Evolutionary conservation across 53 echinoderm and acorn worm genomes (phyloP).

Genomic region (Antedon mediterranea): DNA sequence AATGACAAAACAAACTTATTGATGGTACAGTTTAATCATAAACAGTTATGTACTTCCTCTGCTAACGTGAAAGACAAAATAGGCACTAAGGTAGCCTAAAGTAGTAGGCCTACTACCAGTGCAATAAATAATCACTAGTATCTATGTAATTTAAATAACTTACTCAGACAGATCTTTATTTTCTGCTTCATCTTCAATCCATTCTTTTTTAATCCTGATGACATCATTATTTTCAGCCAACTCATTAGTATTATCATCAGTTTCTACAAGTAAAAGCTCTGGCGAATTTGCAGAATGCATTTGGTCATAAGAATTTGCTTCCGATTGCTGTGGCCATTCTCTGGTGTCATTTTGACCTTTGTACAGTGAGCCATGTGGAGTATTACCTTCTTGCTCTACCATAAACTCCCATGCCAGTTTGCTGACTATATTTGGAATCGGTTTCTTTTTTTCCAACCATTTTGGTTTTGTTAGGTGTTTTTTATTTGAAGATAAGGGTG

Average conservation of each 20-base stretch:
- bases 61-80: no score
- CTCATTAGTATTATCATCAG: neutral
- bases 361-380: neutral
- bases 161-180: neutral
- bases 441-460: neutral
- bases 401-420: neutral
- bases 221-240: neutral
- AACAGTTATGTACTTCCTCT: no score
- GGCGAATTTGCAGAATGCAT: neutral
- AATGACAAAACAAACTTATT: no score
- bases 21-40: no score
- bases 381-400: neutral
- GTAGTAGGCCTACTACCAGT: no score
- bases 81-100: no score
- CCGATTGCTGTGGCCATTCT: neutral
- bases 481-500: neutral
- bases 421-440: neutral
- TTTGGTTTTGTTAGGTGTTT: neutral
- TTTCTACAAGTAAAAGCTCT: neutral
- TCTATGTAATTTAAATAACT: neutral
- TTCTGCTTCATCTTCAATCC: neutral
- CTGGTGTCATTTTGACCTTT: neutral
- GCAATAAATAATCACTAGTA: no score
- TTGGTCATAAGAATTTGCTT: neutral
- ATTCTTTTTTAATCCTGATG: neutral